Percentiles rank a stretch among this genome's conserved stretches.
Conservation (phyloP, 2,888 invertebrate species). For the Liopterus haemorrhoidalis region DNA sequence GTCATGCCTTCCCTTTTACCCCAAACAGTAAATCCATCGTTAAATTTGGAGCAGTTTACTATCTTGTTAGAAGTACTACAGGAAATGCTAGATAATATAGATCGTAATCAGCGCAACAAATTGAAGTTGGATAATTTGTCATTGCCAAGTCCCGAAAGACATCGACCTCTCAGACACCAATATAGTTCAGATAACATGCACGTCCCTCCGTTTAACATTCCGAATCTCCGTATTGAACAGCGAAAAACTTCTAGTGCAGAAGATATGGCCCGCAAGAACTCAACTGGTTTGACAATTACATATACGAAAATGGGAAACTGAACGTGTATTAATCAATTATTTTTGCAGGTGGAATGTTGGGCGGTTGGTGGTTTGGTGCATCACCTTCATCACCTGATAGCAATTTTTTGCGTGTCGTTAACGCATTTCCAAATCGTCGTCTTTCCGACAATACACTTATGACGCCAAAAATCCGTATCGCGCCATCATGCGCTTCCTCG, state of each 20-base stretch:
- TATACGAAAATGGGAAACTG: no score
- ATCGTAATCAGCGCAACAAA: conserved; percentile 82
- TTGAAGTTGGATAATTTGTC: conserved; percentile 77
- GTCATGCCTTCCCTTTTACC: conserved; percentile 90
- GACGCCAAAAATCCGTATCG: conserved; percentile 83
- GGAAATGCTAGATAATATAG: conserved; percentile 87
- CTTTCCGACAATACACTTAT: conserved; percentile 88
- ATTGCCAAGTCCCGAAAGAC: conserved; percentile 68
- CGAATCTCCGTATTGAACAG: conserved; percentile 79
- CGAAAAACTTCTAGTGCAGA: conserved; percentile 87
- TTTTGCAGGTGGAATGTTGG: conserved; percentile 52
- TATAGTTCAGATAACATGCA: conserved; percentile 83
- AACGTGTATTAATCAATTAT: conserved; percentile 15
- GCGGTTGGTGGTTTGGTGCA: conserved; percentile 81
- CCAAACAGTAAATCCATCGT: conserved; percentile 82
- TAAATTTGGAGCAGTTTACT: conserved; percentile 77
- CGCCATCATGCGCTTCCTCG: conserved; percentile 82
- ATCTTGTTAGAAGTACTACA: conserved; percentile 76
- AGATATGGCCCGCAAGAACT: conserved; percentile 85
- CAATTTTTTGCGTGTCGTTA: conserved; percentile 80
- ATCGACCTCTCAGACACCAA: conserved; percentile 70
- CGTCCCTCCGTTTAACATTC: conserved; percentile 78
- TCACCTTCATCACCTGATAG: conserved; percentile 76
- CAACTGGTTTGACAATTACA: conserved; percentile 53
- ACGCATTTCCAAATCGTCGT: conserved; percentile 74